Percentiles rank a stretch among this genome's conserved stretches.
These are phyloP conservation scores for Aulostomus chinensis DNA, from an alignment of 2,797 vertebrate genomes.

Conservation along the genomic window DNA sequence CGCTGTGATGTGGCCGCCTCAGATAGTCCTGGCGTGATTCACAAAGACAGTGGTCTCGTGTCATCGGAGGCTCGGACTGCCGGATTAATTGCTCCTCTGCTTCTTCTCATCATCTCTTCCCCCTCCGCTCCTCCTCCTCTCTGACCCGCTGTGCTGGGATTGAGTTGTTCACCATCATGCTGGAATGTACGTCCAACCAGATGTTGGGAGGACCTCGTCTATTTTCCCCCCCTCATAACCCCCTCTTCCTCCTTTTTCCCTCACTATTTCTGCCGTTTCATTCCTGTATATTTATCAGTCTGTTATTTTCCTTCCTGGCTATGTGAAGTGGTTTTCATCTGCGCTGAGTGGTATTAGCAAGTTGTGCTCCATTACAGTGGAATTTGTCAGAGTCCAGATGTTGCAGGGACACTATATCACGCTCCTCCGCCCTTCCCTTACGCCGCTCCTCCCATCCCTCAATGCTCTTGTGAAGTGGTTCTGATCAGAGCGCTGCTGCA, in stretches of 20 bases:
- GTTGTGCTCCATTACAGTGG: slow-evolving; percentile 75
- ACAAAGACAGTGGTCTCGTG: slow-evolving; percentile 67
- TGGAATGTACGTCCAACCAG: slow-evolving; percentile 73
- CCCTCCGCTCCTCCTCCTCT: slow-evolving; percentile 35
- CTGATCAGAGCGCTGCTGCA: slow-evolving; percentile 61
- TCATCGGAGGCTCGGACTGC: slow-evolving; percentile 30
- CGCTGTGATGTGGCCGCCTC: slow-evolving; percentile 51
- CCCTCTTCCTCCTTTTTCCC: slow-evolving; percentile 11
- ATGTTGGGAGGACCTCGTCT: slow-evolving; percentile 71
- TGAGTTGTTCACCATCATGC: slow-evolving; percentile 66
- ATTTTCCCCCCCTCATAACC: neutral
- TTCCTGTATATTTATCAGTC: slow-evolving; percentile 57
- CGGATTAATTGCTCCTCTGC: slow-evolving; percentile 43
- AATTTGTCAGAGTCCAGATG: slow-evolving; percentile 79
- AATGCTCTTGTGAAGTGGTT: slow-evolving; percentile 79
- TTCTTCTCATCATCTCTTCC: slow-evolving; percentile 20
- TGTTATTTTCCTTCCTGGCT: slow-evolving; percentile 46
- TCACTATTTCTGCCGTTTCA: slow-evolving; percentile 54
- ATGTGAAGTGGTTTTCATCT: slow-evolving; percentile 67
- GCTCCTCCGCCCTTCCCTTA: slow-evolving; percentile 22
- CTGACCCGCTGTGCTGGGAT: slow-evolving; percentile 72
- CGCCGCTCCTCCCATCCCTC: slow-evolving; percentile 53
- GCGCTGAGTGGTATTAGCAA: slow-evolving; percentile 61
- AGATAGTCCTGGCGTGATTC: slow-evolving; percentile 55
- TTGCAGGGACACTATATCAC: slow-evolving; percentile 63